phyloP scores from a whole-genome alignment of 2,797 vertebrate species.

The Myotis planiceps region DNA sequence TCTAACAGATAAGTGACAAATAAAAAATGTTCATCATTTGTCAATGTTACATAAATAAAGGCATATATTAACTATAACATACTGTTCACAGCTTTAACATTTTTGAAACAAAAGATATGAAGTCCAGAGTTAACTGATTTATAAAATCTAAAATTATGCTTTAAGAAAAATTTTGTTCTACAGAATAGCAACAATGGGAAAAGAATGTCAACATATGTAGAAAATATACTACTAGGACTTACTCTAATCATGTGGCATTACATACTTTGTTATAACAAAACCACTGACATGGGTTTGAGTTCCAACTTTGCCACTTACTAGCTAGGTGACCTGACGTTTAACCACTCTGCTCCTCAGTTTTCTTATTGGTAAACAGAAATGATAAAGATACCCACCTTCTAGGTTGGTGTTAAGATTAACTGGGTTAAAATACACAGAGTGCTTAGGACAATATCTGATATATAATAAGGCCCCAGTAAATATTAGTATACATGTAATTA shows the following conservation, averaged over 20 bases:
- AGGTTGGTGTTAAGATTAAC: not conserved
- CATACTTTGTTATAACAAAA: not conserved
- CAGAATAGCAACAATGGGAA: not conserved
- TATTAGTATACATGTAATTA: not conserved
- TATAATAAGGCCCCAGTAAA: not conserved
- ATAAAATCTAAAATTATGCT: not conserved
- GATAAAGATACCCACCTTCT: not conserved
- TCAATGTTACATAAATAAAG: not conserved
- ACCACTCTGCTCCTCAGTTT: not conserved
- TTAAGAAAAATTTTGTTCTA: not conserved
- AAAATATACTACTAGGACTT: not conserved
- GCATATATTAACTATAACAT: not conserved
- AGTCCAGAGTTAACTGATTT: not conserved
- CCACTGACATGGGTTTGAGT: not conserved
- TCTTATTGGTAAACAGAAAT: not conserved
- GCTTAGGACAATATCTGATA: not conserved
- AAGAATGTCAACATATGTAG: not conserved
- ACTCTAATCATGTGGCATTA: not conserved
- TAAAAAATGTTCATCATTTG: not conserved
- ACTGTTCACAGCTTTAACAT: not conserved
- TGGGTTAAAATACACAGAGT: not conserved
- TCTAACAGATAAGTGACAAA: not conserved
- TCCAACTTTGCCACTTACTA: not conserved
- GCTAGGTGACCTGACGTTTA: not conserved
- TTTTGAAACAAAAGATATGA: slow-evolving; percentile 28